phyloP scores from a whole-genome alignment of 1,140 invertebrate species.

The Bradynema listronoti region DNA sequence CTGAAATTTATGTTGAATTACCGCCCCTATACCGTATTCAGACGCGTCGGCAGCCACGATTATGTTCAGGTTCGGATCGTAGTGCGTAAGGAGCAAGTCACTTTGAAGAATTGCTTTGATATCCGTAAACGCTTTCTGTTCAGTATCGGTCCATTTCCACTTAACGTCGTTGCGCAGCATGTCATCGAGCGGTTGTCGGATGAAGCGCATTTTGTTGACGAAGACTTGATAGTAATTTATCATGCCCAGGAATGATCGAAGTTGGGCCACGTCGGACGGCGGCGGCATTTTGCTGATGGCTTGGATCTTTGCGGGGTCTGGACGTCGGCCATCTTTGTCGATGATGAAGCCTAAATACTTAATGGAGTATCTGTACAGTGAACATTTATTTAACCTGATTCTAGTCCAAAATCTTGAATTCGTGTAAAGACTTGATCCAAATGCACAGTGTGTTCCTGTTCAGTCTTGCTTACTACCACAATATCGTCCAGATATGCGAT shows the following conservation, averaged over 20 bases:
- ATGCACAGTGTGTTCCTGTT: constrained; percentile 15
- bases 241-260: constrained; percentile 17
- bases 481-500: constrained; percentile 39
- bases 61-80: constrained; percentile 57
- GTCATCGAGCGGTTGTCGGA: constrained; percentile 14
- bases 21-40: constrained; percentile 60
- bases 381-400: constrained; percentile 8
- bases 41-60: constrained; percentile 62
- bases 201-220: background rate
- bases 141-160: constrained; percentile 28
- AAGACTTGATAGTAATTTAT: constrained; percentile 24
- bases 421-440: constrained; percentile 15
- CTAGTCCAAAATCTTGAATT: constrained; percentile 13
- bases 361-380: background rate
- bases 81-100: constrained; percentile 55
- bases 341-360: constrained; percentile 7
- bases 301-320: constrained; percentile 30
- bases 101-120: constrained; percentile 50
- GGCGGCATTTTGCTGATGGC: constrained; percentile 39
- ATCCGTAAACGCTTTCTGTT: constrained; percentile 41
- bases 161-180: constrained; percentile 12
- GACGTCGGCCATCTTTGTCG: constrained; percentile 21
- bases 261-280: constrained; percentile 19
- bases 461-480: constrained; percentile 2
- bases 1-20: constrained; percentile 58